These are phyloP conservation scores for Lithobates pipiens DNA, from an alignment of 2,797 vertebrate genomes.

Conservation along the genomic window DNA sequence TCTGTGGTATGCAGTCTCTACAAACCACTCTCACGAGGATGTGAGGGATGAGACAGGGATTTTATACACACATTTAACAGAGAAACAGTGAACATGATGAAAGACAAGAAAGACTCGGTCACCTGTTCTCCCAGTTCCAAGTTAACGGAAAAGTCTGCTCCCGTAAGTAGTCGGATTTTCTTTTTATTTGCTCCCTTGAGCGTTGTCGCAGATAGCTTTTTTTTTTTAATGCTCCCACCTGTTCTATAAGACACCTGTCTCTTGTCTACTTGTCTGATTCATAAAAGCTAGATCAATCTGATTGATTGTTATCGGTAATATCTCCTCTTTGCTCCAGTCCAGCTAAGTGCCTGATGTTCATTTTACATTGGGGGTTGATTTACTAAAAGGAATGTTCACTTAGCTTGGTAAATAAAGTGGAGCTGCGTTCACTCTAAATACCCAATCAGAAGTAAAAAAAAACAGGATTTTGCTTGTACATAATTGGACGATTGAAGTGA, in stretches of 20 bases:
- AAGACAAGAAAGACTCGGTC: conserved; percentile 19
- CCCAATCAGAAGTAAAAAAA: too few species aligned
- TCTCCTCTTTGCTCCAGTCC: too few species aligned
- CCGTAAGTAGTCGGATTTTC: conserved; percentile 4
- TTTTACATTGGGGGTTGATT: too few species aligned
- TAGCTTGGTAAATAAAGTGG: too few species aligned
- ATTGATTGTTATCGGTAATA: too few species aligned
- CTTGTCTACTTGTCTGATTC: neutral
- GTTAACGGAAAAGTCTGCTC: neutral
- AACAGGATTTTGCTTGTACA: too few species aligned
- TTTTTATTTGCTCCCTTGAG: neutral
- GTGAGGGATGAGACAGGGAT: conserved; percentile 41
- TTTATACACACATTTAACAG: conserved; percentile 30
- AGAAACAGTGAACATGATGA: conserved; percentile 28
- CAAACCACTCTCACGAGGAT: conserved; percentile 30
- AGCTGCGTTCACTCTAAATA: too few species aligned
- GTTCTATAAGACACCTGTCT: neutral
- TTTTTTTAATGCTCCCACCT: neutral
- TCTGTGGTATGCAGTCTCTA: conserved; percentile 40
- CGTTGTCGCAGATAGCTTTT: neutral
- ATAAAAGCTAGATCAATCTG: too few species aligned
- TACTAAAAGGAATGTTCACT: too few species aligned
- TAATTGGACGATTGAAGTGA: too few species aligned
- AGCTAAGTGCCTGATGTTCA: too few species aligned
- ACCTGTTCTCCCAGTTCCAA: conserved; percentile 10